phyloP scores from a whole-genome alignment of 2,888 invertebrate species.

The Neoaliturus tenellus region DNA sequence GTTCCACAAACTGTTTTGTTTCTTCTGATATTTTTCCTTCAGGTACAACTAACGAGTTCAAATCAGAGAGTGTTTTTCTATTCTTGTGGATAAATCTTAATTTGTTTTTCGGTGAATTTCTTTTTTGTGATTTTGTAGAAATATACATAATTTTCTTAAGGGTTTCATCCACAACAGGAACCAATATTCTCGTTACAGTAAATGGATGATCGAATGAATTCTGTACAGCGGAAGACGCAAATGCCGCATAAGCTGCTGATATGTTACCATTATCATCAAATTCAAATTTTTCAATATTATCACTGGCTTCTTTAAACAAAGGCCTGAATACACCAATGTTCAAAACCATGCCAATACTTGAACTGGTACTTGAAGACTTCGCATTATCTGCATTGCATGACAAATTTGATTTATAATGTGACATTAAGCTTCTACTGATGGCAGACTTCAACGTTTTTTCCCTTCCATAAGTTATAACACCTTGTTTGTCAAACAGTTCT shows the following conservation, averaged over 20 bases:
- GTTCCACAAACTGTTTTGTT: background rate
- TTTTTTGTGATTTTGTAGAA: background rate
- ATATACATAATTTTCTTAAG: constrained; percentile 16
- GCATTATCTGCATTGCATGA: background rate
- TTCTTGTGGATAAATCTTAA: background rate
- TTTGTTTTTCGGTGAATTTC: background rate
- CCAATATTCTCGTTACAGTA: constrained; percentile 17
- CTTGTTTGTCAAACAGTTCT: constrained; percentile 15
- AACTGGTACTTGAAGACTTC: background rate
- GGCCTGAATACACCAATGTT: constrained; percentile 40
- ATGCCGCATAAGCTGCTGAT: constrained; percentile 9
- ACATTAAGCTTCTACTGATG: background rate
- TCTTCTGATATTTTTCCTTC: background rate
- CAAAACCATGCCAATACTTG: constrained; percentile 34
- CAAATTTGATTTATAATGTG: background rate
- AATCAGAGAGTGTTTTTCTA: background rate
- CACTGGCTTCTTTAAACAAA: constrained; percentile 40
- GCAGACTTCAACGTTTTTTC: constrained; percentile 18
- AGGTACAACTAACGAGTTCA: background rate
- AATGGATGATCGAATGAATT: background rate
- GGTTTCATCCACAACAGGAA: constrained; percentile 34
- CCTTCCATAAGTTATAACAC: constrained; percentile 38
- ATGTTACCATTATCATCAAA: constrained; percentile 2
- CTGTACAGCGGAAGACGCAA: constrained; percentile 45
- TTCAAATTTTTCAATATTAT: constrained; percentile 32